phyloP scores from a whole-genome alignment of 2,797 vertebrate species.

The Paratrypauchen microcephalus region DNA sequence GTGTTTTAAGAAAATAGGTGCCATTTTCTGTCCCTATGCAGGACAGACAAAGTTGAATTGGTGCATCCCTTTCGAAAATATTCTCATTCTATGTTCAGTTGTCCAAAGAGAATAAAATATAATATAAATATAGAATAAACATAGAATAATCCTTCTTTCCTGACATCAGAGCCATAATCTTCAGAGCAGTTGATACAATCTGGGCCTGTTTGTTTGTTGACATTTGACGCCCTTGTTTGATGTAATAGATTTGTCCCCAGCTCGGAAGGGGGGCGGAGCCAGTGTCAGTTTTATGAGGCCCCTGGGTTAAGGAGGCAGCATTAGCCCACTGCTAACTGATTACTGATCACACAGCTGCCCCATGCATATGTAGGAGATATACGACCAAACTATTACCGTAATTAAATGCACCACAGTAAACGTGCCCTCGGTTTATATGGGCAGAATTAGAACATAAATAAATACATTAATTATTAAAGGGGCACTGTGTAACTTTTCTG shows the following conservation, averaged over 20 bases:
- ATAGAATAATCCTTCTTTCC: slow-evolving; percentile 38
- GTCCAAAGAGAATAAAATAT: neutral
- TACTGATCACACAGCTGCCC: slow-evolving; percentile 74
- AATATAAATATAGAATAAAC: too few species aligned
- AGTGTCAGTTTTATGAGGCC: slow-evolving; percentile 71
- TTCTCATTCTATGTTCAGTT: neutral
- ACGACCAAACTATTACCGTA: slow-evolving; percentile 46
- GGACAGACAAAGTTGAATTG: too few species aligned
- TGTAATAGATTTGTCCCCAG: slow-evolving; percentile 75
- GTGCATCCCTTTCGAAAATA: neutral
- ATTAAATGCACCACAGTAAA: slow-evolving; percentile 57
- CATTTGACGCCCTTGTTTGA: slow-evolving; percentile 75
- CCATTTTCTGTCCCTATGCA: too few species aligned
- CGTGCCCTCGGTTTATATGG: slow-evolving; percentile 34
- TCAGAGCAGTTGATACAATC: slow-evolving; percentile 41
- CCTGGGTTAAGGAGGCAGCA: slow-evolving; percentile 75
- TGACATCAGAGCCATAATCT: slow-evolving; percentile 41
- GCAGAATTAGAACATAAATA: slow-evolving; percentile 22
- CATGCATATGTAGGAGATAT: slow-evolving; percentile 35
- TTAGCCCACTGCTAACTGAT: slow-evolving; percentile 77
- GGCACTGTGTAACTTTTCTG: too few species aligned
- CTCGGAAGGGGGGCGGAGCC: slow-evolving; percentile 62
- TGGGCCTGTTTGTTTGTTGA: slow-evolving; percentile 49
- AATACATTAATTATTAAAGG: too few species aligned
- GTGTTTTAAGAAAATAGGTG: too few species aligned